Conservation (phyloP, 2,888 invertebrate species). For the Drosophila peninsularis region DNA sequence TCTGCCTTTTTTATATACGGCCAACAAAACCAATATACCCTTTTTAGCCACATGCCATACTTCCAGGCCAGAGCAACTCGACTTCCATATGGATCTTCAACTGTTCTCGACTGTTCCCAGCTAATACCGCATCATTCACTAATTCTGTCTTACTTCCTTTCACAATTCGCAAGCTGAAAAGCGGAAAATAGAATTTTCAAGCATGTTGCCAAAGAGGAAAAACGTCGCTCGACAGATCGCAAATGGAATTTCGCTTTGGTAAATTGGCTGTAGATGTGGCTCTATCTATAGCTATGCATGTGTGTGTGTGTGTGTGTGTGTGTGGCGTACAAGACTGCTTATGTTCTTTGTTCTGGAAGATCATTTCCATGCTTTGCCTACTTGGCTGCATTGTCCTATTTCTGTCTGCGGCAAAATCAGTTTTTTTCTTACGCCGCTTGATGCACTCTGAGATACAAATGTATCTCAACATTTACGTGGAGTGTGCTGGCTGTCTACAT, state of each 20-base stretch:
- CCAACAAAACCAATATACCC: not conserved
- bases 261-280: conserved; percentile 33
- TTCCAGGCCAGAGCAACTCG: not conserved
- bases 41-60: not conserved
- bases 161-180: conserved; percentile 19
- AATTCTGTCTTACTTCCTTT: conserved; percentile 14
- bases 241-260: conserved; percentile 45
- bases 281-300: conserved; percentile 9
- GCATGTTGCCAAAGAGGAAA: conserved; percentile 6
- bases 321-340: conserved; percentile 10
- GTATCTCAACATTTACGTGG: conserved; percentile 61
- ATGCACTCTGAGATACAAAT: conserved; percentile 56
- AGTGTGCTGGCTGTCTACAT: conserved; percentile 32
- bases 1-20: not conserved
- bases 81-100: not conserved
- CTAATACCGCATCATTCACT: conserved; percentile 22
- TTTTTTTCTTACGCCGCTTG: conserved; percentile 21
- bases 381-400: conserved; percentile 62
- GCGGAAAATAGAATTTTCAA: conserved; percentile 20
- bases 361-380: conserved; percentile 51
- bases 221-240: conserved; percentile 21
- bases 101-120: not conserved
- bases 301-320: conserved; percentile 4
- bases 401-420: conserved; percentile 43
- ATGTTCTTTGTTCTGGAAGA: conserved; percentile 35